These are phyloP conservation scores for Chloroclysta siterata DNA, from an alignment of 2,888 invertebrate genomes.

Conservation along the genomic window DNA sequence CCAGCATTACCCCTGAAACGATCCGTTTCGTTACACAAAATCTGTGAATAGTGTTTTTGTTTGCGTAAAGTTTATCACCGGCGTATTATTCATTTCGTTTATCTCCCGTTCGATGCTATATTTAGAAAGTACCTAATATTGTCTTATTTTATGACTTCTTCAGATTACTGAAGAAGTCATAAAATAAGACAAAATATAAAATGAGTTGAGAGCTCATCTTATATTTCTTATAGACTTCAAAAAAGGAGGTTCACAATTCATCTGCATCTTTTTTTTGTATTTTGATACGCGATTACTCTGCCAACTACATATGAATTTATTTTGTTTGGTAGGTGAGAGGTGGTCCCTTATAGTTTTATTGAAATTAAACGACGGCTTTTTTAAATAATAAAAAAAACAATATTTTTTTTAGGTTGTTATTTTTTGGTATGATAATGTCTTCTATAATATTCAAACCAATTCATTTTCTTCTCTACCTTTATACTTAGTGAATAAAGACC, in stretches of 20 bases:
- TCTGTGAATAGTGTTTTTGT: constrained; percentile 35
- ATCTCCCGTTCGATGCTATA: constrained; percentile 34
- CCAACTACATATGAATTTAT: too few species aligned
- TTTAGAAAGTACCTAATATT: constrained; percentile 33
- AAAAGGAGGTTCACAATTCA: too few species aligned
- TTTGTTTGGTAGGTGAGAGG: too few species aligned
- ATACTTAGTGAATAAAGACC: not conserved
- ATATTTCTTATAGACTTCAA: too few species aligned
- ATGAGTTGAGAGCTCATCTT: too few species aligned
- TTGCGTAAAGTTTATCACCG: constrained; percentile 42
- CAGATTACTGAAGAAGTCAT: not conserved
- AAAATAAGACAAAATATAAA: too few species aligned
- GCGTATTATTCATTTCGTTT: constrained; percentile 27
- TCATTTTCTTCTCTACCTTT: not conserved
- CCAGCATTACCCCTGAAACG: constrained; percentile 50
- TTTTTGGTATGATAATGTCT: not conserved
- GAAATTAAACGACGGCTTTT: too few species aligned
- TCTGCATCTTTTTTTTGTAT: too few species aligned
- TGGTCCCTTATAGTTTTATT: too few species aligned
- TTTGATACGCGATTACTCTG: too few species aligned
- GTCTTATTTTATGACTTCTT: constrained; percentile 15
- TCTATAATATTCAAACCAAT: not conserved
- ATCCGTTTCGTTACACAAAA: constrained; percentile 47
- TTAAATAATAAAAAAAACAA: too few species aligned
- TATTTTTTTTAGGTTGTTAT: constrained; percentile 1